These are phyloP conservation scores for Anoplolepis gracilipes DNA, from an alignment of 1,140 invertebrate species.

Conservation along the genomic window DNA sequence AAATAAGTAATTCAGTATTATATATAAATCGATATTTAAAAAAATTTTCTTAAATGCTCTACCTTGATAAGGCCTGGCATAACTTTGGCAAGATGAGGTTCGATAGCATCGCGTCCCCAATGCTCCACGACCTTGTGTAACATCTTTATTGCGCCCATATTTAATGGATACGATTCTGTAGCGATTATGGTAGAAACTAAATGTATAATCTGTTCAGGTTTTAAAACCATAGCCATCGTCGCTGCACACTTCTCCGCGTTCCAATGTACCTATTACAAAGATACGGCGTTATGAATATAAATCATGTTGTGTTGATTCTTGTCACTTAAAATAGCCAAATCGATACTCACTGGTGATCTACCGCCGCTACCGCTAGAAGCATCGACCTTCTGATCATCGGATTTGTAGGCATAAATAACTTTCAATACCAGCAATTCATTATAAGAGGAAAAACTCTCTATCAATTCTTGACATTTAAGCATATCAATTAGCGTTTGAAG, in stretches of 20 bases:
- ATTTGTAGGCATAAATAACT: slow-evolving; percentile 93
- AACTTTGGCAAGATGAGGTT: slow-evolving; percentile 91
- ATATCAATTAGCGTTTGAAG: slow-evolving; percentile 93
- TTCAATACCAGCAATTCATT: slow-evolving; percentile 95
- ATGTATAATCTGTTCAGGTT: slow-evolving; percentile 89
- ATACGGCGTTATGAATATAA: background rate
- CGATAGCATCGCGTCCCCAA: slow-evolving; percentile 89
- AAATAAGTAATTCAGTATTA: background rate
- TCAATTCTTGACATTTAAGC: slow-evolving; percentile 91
- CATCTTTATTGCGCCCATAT: slow-evolving; percentile 97
- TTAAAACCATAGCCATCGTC: slow-evolving; percentile 91
- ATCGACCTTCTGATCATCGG: slow-evolving; percentile 80
- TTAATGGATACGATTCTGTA: slow-evolving; percentile 93
- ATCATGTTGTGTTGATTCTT: background rate
- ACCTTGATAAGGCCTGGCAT: slow-evolving; percentile 96
- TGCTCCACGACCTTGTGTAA: slow-evolving; percentile 94
- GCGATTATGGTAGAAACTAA: slow-evolving; percentile 93
- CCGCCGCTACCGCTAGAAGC: slow-evolving; percentile 75
- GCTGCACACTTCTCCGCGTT: slow-evolving; percentile 89
- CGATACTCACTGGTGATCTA: slow-evolving; percentile 83
- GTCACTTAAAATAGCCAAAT: slow-evolving; percentile 14
- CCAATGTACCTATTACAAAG: slow-evolving; percentile 76
- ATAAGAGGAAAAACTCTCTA: slow-evolving; percentile 93
- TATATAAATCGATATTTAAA: background rate
- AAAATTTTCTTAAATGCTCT: background rate